Evolutionary conservation across 1,140 invertebrate species (phyloP).

Genomic region (Temnothorax nylanderi): DNA sequence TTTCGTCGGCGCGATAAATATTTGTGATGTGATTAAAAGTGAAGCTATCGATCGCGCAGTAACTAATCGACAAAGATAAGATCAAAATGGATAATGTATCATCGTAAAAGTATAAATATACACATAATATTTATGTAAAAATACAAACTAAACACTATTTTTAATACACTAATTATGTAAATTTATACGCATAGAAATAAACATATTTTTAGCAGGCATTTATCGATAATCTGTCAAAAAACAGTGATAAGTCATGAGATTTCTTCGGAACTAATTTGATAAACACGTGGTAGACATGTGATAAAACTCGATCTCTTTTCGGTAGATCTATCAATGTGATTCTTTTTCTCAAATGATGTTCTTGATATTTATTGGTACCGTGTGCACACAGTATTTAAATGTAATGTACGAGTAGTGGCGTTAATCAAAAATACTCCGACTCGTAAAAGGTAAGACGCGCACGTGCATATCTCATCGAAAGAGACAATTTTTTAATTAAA

Average conservation of each 20-base stretch:
- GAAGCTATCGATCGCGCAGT: background rate
- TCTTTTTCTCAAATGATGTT: background rate
- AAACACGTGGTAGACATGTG: background rate
- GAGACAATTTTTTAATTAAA: background rate
- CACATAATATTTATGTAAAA: background rate
- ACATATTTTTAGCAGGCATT: background rate
- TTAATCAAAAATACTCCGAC: background rate
- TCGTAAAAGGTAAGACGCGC: slow-evolving; percentile 47
- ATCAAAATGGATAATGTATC: background rate
- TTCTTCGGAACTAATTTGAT: background rate
- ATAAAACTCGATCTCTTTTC: slow-evolving; percentile 5
- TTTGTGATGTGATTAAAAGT: background rate
- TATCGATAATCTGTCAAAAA: background rate
- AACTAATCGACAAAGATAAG: background rate
- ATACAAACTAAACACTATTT: background rate
- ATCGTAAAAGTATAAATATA: background rate
- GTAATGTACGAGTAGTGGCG: background rate
- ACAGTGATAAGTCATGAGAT: background rate
- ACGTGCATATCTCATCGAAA: background rate
- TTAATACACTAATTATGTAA: background rate
- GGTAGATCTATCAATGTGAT: background rate
- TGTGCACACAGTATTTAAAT: slow-evolving; percentile 55
- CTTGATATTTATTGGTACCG: slow-evolving; percentile 1
- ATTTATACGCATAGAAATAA: background rate
- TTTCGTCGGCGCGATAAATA: background rate